phyloP scores from a whole-genome alignment of 2,888 invertebrate species.

The Andricus quercusramuli region DNA sequence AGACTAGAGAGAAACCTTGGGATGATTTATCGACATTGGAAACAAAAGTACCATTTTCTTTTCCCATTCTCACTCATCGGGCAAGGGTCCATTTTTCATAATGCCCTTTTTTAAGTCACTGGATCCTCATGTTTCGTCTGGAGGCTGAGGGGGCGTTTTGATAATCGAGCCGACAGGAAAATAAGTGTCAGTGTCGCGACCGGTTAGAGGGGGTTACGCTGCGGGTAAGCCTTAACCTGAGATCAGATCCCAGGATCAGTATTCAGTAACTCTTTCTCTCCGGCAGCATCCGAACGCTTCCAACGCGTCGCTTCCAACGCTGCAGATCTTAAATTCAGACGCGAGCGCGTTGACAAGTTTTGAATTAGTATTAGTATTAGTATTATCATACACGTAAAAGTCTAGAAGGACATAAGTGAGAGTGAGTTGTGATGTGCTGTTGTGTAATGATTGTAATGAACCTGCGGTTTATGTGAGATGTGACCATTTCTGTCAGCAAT shows the following conservation, averaged over 20 bases:
- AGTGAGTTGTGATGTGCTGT: slow-evolving; percentile 34
- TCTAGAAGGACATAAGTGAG: slow-evolving; percentile 27
- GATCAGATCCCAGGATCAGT: slow-evolving; percentile 71
- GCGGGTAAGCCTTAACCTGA: slow-evolving; percentile 67
- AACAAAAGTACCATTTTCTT: neutral
- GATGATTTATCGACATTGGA: slow-evolving; percentile 10
- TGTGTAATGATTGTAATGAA: slow-evolving; percentile 41
- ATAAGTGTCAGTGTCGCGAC: slow-evolving; percentile 44
- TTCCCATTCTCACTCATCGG: no score
- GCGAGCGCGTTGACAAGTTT: slow-evolving; percentile 28
- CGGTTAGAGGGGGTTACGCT: slow-evolving; percentile 54
- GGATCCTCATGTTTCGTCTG: slow-evolving; percentile 21
- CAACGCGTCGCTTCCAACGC: slow-evolving; percentile 52
- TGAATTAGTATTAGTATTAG: neutral
- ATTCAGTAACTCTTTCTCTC: slow-evolving; percentile 73
- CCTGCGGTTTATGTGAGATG: slow-evolving; percentile 35
- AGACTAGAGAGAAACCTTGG: neutral
- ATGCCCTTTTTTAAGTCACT: neutral
- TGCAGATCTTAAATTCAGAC: slow-evolving; percentile 38
- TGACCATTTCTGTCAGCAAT: slow-evolving; percentile 35
- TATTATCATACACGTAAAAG: neutral
- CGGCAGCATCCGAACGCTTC: slow-evolving; percentile 69
- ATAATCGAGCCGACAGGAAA: slow-evolving; percentile 44
- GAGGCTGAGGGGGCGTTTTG: slow-evolving; percentile 38
- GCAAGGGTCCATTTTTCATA: neutral